Evolutionary conservation across 2,888 invertebrate genomes (phyloP), one percentile per base, ranked within the genome.

Genomic region (Spialia ferax): DNA sequence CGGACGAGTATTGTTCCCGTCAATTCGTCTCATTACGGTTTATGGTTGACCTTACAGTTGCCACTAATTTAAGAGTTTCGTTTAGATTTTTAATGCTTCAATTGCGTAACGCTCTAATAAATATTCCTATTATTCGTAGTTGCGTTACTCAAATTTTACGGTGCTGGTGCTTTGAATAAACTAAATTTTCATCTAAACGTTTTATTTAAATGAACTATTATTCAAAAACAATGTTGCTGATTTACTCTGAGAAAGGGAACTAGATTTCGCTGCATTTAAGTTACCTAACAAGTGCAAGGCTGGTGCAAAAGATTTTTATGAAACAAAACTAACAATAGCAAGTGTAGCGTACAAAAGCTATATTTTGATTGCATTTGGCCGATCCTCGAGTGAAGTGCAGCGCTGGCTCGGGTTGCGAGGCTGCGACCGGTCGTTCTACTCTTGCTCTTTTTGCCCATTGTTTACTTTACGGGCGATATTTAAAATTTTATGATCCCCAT

Each of bases 401-500:
- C 23, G 42, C 42, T 42, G 42, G 42, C 42, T 42, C 50, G 35
- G 29, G n/a, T n/a, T n/a, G 45, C 45, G 55, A 7, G 65, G 55
- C 26, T 29, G 38, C 59, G 59, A 66, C 65, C 65, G 81, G 76
- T 74, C 78, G 77, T 84, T 80, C 79, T 79, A 77, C 45, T 80
- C 83, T 86, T 88, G 82, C 82, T 89, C 87, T 86, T 91, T 92
- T 91, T 90, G 77, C 79, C 89, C 90, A 93, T 93, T 93, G 93
- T 93, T 93, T 92, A 88, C 88, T 93, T 91, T 87, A 88, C 87
- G 81, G 84, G 77, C 84, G 85, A 84, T 86, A 84, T 86, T 87
- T 85, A 84, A 87, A 88, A 80, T 86, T 91, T 91, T 93, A 91
- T 87, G 89, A 89, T 89, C 87, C 85, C 86, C 89, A 88, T 89